Percentiles rank a stretch among this genome's conserved stretches.
phyloP scores from a whole-genome alignment of 2,797 vertebrate genomes.

The Psittacula echo region DNA sequence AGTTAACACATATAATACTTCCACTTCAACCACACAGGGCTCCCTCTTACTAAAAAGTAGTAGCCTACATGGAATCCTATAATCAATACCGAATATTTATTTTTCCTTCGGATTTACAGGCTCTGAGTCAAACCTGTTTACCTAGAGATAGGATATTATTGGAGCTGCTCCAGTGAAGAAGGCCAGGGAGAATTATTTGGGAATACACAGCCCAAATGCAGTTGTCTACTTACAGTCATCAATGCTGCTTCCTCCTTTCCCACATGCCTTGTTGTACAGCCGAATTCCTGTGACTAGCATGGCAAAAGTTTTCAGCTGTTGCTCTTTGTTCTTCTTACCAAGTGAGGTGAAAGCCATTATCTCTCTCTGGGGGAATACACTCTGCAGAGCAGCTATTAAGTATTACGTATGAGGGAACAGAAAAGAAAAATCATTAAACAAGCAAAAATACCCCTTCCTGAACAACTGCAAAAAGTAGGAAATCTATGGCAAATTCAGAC shows the following conservation, averaged over 20 bases:
- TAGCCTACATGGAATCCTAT: background rate
- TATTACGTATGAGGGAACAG: background rate
- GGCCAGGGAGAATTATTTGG: background rate
- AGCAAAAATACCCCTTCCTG: background rate
- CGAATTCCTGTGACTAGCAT: conserved; percentile 89
- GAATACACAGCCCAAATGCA: background rate
- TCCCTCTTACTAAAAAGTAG: background rate
- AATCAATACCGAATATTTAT: background rate
- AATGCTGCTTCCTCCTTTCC: conserved; percentile 80
- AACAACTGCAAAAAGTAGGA: background rate
- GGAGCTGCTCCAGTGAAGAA: background rate
- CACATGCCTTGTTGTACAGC: conserved; percentile 87
- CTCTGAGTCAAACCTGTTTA: background rate
- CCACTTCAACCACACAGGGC: background rate
- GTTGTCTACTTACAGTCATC: conserved; percentile 79
- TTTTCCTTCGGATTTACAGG: background rate
- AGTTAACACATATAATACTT: background rate
- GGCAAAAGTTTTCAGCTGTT: conserved; percentile 85
- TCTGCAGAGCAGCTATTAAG: conserved; percentile 88
- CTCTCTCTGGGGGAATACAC: conserved; percentile 86
- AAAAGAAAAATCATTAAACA: background rate
- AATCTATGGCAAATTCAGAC: background rate
- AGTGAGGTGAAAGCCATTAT: conserved; percentile 85
- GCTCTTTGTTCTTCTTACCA: conserved; percentile 86
- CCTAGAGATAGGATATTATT: background rate